These are phyloP conservation scores for Thunnus albacares DNA, from an alignment of 2,797 vertebrate species.

Conservation along the genomic window DNA sequence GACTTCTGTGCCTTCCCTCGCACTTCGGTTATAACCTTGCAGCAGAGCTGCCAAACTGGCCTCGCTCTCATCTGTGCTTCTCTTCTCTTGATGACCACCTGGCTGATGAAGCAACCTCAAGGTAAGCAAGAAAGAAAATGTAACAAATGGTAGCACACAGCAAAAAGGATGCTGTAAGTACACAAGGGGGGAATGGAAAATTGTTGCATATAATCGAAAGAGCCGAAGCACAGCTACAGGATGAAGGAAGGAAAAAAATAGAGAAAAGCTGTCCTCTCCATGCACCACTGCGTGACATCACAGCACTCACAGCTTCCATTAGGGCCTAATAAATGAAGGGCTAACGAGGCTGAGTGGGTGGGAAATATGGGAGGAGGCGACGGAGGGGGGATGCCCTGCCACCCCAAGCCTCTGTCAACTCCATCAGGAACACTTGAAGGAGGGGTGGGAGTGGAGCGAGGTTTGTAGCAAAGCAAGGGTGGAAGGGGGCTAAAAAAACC, in stretches of 20 bases:
- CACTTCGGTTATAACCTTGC: constrained; percentile 63
- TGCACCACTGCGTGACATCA: constrained; percentile 85
- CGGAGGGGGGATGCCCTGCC: constrained; percentile 60
- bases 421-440: constrained; percentile 83
- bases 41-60: constrained; percentile 52
- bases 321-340: constrained; percentile 88
- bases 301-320: constrained; percentile 86
- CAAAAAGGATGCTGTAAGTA: constrained; percentile 34
- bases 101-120: constrained; percentile 22
- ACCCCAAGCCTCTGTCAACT: constrained; percentile 80
- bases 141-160: constrained; percentile 1
- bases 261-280: constrained; percentile 74
- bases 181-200: constrained; percentile 49
- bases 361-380: constrained; percentile 70
- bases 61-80: constrained; percentile 20
- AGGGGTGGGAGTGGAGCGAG: constrained; percentile 63
- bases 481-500: constrained; percentile 83
- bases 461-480: constrained; percentile 74
- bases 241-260: constrained; percentile 44
- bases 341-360: constrained; percentile 85
- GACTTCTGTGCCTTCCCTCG: constrained; percentile 52
- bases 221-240: constrained; percentile 38
- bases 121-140: constrained; percentile 28
- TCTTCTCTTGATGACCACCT: constrained; percentile 28
- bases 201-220: constrained; percentile 40